Conservation (phyloP, 1,140 invertebrate genomes). For the Steinernema khuongi region DNA sequence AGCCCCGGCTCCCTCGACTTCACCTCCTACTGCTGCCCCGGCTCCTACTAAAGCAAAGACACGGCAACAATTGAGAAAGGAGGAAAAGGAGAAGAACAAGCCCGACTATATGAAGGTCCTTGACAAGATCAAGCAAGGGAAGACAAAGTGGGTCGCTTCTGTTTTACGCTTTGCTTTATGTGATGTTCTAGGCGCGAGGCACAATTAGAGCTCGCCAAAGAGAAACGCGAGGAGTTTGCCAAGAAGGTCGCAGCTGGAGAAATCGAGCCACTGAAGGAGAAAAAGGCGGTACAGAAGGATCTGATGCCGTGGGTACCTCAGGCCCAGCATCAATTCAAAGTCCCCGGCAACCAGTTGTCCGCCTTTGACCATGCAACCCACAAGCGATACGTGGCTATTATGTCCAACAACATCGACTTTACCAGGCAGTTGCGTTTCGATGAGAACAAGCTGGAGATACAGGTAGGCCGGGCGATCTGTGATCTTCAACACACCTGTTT, state of each 20-base stretch:
- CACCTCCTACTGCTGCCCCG: no score
- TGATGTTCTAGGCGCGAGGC: neutral
- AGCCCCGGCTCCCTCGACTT: no score
- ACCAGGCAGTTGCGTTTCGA: neutral
- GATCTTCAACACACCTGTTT: neutral
- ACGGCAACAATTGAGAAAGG: no score
- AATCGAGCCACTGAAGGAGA: neutral
- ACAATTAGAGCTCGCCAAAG: neutral
- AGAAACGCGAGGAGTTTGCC: neutral
- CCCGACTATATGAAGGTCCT: neutral
- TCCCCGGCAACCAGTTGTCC: neutral
- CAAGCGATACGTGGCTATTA: constrained; percentile 1
- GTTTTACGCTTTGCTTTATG: neutral
- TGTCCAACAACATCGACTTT: neutral
- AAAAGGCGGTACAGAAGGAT: neutral
- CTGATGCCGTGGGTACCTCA: neutral
- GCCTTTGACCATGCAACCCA: neutral
- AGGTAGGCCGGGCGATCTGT: neutral
- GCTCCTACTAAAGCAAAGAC: no score
- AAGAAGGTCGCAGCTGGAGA: neutral
- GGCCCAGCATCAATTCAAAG: neutral
- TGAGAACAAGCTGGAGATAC: neutral
- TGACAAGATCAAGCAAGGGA: neutral
- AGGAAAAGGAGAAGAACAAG: neutral
- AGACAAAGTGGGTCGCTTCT: neutral